phyloP scores from a whole-genome alignment of 1,140 invertebrate genomes.

The Drosophila bocqueti region DNA sequence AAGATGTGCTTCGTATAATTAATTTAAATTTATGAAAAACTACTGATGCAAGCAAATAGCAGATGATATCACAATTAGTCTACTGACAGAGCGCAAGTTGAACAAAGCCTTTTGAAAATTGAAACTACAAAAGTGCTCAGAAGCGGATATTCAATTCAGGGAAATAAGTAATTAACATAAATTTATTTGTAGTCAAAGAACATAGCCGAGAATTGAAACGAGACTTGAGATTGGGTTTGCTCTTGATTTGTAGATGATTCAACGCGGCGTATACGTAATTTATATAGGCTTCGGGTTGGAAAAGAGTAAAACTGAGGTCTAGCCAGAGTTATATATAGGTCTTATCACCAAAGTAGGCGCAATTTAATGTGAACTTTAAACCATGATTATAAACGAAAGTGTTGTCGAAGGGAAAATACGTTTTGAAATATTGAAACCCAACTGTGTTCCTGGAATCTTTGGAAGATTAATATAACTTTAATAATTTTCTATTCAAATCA shows the following conservation, averaged over 20 bases:
- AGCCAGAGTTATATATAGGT: background rate
- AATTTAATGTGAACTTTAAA: conserved; percentile 33
- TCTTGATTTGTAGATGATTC: conserved; percentile 39
- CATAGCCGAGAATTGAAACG: background rate
- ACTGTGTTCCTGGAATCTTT: background rate
- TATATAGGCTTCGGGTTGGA: conserved; percentile 1
- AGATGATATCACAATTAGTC: conserved; percentile 76
- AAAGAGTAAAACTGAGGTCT: background rate
- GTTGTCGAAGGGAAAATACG: conserved; percentile 17
- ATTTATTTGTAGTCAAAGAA: conserved; percentile 33
- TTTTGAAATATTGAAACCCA: conserved; percentile 3
- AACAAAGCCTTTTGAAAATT: conserved; percentile 37
- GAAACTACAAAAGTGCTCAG: conserved; percentile 28
- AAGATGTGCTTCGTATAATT: conserved; percentile 62
- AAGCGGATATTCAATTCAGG: conserved; percentile 24
- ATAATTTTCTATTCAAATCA: background rate
- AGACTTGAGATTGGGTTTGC: conserved; percentile 2
- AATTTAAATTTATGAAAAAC: conserved; percentile 70
- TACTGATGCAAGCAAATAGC: conserved; percentile 18
- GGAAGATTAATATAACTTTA: background rate
- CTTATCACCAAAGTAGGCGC: conserved; percentile 31
- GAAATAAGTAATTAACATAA: conserved; percentile 63
- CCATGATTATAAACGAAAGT: conserved; percentile 36
- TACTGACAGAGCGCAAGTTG: conserved; percentile 28
- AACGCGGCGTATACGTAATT: conserved; percentile 53